Conservation (phyloP, 2,113 vertebrate species). For the Heliornis fulica region DNA sequence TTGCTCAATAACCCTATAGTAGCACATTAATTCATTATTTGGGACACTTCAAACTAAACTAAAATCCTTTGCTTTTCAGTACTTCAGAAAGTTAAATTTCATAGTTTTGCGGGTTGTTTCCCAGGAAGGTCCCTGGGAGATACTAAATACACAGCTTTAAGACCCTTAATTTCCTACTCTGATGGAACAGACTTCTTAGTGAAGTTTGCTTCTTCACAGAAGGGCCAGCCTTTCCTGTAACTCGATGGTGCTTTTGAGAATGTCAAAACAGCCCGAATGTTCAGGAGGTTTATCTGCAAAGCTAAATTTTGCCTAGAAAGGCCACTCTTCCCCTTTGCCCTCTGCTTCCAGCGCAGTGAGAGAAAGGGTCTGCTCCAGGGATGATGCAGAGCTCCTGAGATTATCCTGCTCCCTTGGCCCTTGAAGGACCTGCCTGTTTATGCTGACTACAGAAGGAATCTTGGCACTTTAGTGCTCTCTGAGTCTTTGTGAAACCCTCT, state of each 20-base stretch:
- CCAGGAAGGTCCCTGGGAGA: not conserved
- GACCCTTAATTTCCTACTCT: not conserved
- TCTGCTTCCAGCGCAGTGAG: not conserved
- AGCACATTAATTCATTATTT: not conserved
- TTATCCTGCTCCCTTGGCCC: not conserved
- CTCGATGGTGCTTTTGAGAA: not conserved
- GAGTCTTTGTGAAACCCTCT: not conserved
- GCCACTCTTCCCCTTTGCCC: not conserved
- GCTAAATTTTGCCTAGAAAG: not conserved
- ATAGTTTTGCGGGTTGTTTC: not conserved
- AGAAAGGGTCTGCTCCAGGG: not conserved
- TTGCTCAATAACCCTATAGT: not conserved
- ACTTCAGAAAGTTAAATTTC: not conserved
- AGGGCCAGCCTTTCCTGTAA: not conserved
- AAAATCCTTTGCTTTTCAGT: not conserved
- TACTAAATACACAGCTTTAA: not conserved
- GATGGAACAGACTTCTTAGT: not conserved
- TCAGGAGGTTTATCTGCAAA: not conserved
- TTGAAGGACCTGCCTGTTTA: accelerated
- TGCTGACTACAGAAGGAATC: not conserved
- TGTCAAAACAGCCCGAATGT: not conserved
- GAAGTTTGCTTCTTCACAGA: not conserved
- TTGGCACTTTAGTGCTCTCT: not conserved
- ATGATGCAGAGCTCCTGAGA: not conserved
- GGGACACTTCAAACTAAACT: not conserved